Base-by-base conservation (phyloP, 2,888 invertebrate species). In the Drosophila greeni region DNA sequence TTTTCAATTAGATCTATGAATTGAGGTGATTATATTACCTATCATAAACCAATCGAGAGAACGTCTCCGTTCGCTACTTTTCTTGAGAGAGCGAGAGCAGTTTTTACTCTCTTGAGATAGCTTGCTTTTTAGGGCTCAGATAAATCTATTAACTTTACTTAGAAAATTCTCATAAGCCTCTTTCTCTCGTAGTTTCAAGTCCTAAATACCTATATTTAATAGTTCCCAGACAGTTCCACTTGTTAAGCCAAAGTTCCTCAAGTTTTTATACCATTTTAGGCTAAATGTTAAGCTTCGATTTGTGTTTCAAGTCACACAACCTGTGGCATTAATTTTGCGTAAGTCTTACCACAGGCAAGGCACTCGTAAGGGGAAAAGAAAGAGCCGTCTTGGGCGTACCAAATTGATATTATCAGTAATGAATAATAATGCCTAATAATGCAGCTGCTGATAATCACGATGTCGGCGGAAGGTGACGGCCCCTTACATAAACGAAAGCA, bases 341-440 rank as follows among this genome's bases (percentile, higher is more conserved):
- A 51, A 67, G 54, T 39, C 16, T 12, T 14, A 18, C 45, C 36
- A 16, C 26, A 12, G n/a, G 42, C 23, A 4, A 39, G 45, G 16
- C 26, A 26, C 11, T 11, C 24, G 42, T 20, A 49, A 24, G 36
- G 29, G 11, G 11, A 16, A 31, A 31, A 43, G 49, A 42, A 34
- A 66, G 31, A 65, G 52, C 29, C 52, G 34, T 31, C 45, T 47
- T 7, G 31, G 67, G 61, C 54, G 39, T 51, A 45, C 26, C 53
- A 51, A 67, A 67, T 67, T 54, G 68, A 60, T 67, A 51, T 51
- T 61, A 66, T 74, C 73, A 74, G 79, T 69, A 76, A 75, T 78
- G 66, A 70, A 82, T 74, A 67, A 76, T 70, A 72, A 81, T 77
- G 66, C 78, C 74, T 53, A 70, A 80, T 72, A 78, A 70, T 70